Evolutionary conservation across 2,797 vertebrate genomes (phyloP), one percentile per base, ranked within the genome.

Genomic region (Sylvia borin): DNA sequence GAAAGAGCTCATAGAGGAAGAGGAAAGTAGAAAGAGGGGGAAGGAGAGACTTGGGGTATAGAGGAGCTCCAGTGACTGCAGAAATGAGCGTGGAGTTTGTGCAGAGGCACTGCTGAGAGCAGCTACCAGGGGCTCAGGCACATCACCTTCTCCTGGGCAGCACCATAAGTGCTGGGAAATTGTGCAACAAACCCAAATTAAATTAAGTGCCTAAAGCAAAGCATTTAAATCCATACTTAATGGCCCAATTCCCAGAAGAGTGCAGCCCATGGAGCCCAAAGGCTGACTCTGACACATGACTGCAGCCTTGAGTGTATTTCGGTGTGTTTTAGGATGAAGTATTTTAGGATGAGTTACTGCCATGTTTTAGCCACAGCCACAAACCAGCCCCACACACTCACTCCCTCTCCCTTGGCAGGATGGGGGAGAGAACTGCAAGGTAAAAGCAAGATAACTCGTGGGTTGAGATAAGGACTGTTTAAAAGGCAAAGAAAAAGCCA

Each of bases 201-300:
- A 86, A 77, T 64, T 4, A 43, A 96, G 65, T 50, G 91, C 89
- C 82, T 85, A 83, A 85, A 94, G 87, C 82, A 77, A 91, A 92
- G 85, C 93, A 88, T 87, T 91, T 82, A 80, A 85, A 93, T 53
- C 89, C 64, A 24, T 67, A 70, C 48, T 91, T 96, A 93, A 95
- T 91, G 93, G 81, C 72, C 75, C 38, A 31, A 9, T 77, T 92
- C 94, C 87, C 85, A 88, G 85, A 42, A 50, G 91, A 91, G 16
- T 2, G 1, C 15, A 53, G 78, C n/a, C 91, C 75, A 47, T 24
- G 60, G 48, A 70, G 89, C 81, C 89, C 34, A 48, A 91, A 89
- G 71, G 20, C 64, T 93, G 24, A 2, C 21, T 71, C 45, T 2
- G 2, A 53, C 64, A 47, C 53, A 8, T 2, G 55, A 5, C 57